Conservation (phyloP, 64 coral and sea anemone genomes). For the Stichodactyla helianthus region DNA sequence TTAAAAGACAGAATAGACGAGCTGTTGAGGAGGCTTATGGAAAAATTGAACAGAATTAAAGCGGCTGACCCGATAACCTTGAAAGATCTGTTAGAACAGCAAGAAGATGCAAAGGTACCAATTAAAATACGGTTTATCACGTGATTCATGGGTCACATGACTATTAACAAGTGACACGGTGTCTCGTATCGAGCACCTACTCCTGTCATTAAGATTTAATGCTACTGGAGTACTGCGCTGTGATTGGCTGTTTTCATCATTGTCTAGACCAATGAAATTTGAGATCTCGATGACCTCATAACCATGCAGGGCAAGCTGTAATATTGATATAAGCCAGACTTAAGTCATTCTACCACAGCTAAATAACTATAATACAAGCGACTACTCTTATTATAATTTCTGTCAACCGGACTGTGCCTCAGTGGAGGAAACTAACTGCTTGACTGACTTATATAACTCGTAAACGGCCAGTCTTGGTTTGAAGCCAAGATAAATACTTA, state of each 20-base stretch:
- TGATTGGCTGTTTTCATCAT: background rate
- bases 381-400: too few species aligned
- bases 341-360: too few species aligned
- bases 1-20: background rate
- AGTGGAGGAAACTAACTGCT: background rate
- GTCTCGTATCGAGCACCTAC: too few species aligned
- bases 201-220: too few species aligned
- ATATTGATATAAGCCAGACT: too few species aligned
- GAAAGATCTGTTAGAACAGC: background rate
- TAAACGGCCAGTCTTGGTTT: background rate
- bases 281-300: too few species aligned
- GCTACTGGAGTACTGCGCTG: background rate
- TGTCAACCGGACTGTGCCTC: background rate
- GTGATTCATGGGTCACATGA: background rate
- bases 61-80: background rate
- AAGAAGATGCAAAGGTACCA: background rate
- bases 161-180: too few species aligned
- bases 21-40: background rate
- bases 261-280: background rate
- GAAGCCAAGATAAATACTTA: background rate
- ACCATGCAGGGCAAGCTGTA: too few species aligned
- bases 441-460: background rate
- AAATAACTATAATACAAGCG: too few species aligned
- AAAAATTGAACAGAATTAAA: slow-evolving; percentile 10
- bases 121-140: background rate